Conservation (phyloP, 2,797 vertebrate species). For the Eulemur mongoz region DNA sequence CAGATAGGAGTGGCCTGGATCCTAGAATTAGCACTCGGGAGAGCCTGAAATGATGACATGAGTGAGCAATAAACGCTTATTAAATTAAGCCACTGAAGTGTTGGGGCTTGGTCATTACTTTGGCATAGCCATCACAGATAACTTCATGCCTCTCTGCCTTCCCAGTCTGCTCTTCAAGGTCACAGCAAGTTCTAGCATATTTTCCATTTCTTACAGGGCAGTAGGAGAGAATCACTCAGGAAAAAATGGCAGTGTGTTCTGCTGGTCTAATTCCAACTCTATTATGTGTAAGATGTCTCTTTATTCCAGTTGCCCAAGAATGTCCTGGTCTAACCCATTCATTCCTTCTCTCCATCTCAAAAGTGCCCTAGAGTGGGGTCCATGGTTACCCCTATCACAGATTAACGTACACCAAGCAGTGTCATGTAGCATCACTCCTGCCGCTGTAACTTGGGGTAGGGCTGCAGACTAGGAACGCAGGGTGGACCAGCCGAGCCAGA, state of each 20-base stretch:
- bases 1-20: not conserved
- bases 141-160: not conserved
- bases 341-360: not conserved
- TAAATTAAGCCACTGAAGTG: not conserved
- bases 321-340: not conserved
- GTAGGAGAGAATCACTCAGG: not conserved
- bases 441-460: not conserved
- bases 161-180: not conserved
- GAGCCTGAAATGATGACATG: not conserved
- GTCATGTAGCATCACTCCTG: rapidly evolving
- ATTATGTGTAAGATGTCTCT: not conserved
- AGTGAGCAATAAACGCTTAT: not conserved
- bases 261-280: not conserved
- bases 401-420: rapidly evolving
- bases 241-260: not conserved
- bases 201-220: not conserved
- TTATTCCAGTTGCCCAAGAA: not conserved
- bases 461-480: not conserved
- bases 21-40: not conserved
- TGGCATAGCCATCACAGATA: not conserved
- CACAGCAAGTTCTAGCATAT: not conserved
- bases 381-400: not conserved
- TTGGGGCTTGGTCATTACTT: not conserved
- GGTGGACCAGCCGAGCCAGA: not conserved
- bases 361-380: not conserved